These are phyloP conservation scores for Aplocera efformata DNA, from an alignment of 2,888 invertebrate genomes.

Conservation along the genomic window DNA sequence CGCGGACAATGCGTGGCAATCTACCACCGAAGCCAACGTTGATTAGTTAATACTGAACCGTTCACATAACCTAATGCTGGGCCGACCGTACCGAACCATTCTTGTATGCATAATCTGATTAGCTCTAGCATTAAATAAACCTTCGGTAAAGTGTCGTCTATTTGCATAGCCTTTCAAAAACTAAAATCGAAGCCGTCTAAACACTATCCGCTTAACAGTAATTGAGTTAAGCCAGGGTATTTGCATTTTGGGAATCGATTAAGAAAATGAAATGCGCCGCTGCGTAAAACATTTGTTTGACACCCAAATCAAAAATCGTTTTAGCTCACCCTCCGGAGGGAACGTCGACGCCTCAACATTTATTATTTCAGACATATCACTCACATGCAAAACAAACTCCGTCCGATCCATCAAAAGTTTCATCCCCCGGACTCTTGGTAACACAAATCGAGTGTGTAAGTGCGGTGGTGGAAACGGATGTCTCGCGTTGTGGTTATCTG, in stretches of 20 bases:
- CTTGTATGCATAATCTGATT: conserved; percentile 80
- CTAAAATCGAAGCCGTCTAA: conserved; percentile 46
- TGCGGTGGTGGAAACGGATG: conserved; percentile 57
- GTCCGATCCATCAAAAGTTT: conserved; percentile 80
- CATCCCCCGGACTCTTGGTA: conserved; percentile 44
- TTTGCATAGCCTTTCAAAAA: conserved; percentile 52
- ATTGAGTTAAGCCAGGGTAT: conserved; percentile 40
- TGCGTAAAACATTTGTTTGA: conserved; percentile 79
- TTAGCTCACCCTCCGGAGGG: conserved; percentile 73
- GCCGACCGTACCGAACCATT: conserved; percentile 63
- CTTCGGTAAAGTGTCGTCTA: conserved; percentile 60
- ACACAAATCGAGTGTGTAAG: conserved; percentile 79
- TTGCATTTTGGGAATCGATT: conserved; percentile 74
- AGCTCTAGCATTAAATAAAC: conserved; percentile 75
- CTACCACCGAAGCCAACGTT: conserved; percentile 74
- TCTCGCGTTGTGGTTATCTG: conserved; percentile 30
- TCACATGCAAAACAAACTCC: conserved; percentile 81
- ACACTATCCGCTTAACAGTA: conserved; percentile 41
- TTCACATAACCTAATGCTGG: conserved; percentile 68
- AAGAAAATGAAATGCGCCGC: conserved; percentile 79
- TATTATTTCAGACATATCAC: conserved; percentile 81
- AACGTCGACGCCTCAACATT: conserved; percentile 79
- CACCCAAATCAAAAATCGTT: conserved; percentile 81
- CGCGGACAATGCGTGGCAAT: conserved; percentile 76
- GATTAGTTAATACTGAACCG: conserved; percentile 76